A percentile compares a stretch with the other conserved stretches of the same genome.
Evolutionary conservation across 2,113 vertebrate species (phyloP).

Genomic region (Corythornis cristatus): DNA sequence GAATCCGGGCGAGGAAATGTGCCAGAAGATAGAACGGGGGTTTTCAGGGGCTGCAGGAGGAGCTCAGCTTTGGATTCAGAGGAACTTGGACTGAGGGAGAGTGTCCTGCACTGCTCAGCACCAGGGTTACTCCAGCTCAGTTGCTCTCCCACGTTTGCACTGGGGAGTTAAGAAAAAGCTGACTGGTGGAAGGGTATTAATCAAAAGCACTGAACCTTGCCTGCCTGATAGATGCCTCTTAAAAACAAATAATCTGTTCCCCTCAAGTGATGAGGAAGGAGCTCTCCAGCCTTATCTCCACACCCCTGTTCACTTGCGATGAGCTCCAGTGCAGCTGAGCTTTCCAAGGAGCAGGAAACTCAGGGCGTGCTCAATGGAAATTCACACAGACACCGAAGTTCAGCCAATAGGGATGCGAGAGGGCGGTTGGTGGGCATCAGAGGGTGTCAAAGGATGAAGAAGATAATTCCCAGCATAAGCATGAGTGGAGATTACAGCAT

Average conservation of each 20-base stretch:
- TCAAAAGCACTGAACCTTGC: not conserved
- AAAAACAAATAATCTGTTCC: not conserved
- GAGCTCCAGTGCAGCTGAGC: accelerated
- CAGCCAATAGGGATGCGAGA: accelerated
- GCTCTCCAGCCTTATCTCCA: not conserved
- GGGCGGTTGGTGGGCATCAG: not conserved
- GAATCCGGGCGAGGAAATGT: not conserved
- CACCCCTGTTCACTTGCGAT: accelerated
- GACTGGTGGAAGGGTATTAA: not conserved
- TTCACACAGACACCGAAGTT: accelerated
- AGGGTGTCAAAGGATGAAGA: not conserved
- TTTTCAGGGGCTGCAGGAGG: not conserved
- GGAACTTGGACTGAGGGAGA: accelerated
- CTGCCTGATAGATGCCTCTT: not conserved
- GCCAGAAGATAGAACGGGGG: not conserved
- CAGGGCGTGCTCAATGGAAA: accelerated
- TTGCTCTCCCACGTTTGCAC: not conserved
- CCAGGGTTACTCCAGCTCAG: accelerated
- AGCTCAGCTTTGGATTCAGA: not conserved
- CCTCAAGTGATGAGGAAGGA: not conserved
- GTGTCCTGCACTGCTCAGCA: not conserved
- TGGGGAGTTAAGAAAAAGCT: not conserved
- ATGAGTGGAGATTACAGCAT: not conserved
- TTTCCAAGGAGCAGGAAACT: not conserved
- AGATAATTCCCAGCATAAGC: not conserved